Evolutionary conservation across 2,888 invertebrate species (phyloP).

Genomic region (Melanophora roralis): DNA sequence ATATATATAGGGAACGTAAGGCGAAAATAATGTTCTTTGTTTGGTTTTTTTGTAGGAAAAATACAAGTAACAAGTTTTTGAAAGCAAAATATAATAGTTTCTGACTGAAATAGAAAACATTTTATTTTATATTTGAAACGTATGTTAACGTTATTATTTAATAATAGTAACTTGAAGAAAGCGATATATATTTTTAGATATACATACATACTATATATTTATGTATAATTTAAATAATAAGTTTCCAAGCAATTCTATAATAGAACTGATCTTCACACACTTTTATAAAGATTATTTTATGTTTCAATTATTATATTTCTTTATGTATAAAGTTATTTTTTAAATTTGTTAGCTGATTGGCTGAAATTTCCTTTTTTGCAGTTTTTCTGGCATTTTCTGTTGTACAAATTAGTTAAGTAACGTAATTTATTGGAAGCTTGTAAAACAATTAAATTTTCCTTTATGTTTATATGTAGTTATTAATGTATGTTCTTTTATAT

Average conservation of each 20-base stretch:
- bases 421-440: slow-evolving; percentile 60
- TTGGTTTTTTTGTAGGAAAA: slow-evolving; percentile 26
- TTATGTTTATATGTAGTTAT: slow-evolving; percentile 35
- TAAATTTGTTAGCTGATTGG: slow-evolving; percentile 55
- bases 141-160: slow-evolving; percentile 54
- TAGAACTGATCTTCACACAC: slow-evolving; percentile 45
- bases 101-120: slow-evolving; percentile 43
- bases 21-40: slow-evolving; percentile 36
- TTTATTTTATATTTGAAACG: slow-evolving; percentile 45
- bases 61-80: slow-evolving; percentile 54
- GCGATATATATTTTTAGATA: slow-evolving; percentile 55
- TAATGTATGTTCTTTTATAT: slow-evolving; percentile 24
- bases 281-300: slow-evolving; percentile 14
- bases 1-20: slow-evolving; percentile 49
- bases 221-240: slow-evolving; percentile 56
- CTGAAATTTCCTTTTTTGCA: slow-evolving; percentile 51
- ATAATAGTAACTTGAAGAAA: slow-evolving; percentile 61
- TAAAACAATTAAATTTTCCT: slow-evolving; percentile 56
- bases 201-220: slow-evolving; percentile 35
- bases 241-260: slow-evolving; percentile 43
- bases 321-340: slow-evolving; percentile 51
- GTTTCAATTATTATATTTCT: slow-evolving; percentile 6
- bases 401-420: slow-evolving; percentile 32
- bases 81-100: slow-evolving; percentile 45
- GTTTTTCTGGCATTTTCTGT: slow-evolving; percentile 28